phyloP scores from a whole-genome alignment of 2,888 invertebrate genomes.

The Cryptocheilus praepositus region DNA sequence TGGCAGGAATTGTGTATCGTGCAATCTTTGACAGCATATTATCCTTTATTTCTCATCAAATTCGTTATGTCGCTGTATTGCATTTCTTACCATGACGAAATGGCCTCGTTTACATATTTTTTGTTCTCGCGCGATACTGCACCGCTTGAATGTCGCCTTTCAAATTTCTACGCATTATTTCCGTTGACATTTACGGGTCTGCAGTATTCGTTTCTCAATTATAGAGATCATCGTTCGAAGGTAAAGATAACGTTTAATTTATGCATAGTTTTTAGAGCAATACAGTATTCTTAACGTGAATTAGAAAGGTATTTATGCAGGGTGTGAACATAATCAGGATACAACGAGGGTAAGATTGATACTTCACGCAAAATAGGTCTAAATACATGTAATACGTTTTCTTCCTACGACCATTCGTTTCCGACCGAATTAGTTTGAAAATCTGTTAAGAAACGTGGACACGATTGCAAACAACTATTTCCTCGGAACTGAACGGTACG shows the following conservation, averaged over 20 bases:
- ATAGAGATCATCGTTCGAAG: no score
- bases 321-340: no score
- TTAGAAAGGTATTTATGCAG: slow-evolving; percentile 29
- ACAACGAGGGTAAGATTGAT: no score
- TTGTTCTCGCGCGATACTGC: neutral
- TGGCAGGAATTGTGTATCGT: slow-evolving; percentile 19
- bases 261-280: slow-evolving; percentile 43
- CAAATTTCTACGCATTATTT: neutral
- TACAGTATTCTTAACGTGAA: slow-evolving; percentile 46
- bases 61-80: neutral
- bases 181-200: neutral
- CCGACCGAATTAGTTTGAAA: no score
- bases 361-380: no score
- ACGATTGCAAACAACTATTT: no score
- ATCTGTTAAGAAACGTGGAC: no score
- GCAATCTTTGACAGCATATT: slow-evolving; percentile 19
- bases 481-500: no score
- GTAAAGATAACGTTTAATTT: slow-evolving; percentile 17
- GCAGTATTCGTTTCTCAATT: neutral
- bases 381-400: no score
- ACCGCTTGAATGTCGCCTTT: neutral
- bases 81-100: slow-evolving; percentile 5
- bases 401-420: no score
- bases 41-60: neutral
- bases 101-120: neutral